Evolutionary conservation across 2,113 vertebrate species (phyloP).

Genomic region (Craseonycteris thonglongyai): DNA sequence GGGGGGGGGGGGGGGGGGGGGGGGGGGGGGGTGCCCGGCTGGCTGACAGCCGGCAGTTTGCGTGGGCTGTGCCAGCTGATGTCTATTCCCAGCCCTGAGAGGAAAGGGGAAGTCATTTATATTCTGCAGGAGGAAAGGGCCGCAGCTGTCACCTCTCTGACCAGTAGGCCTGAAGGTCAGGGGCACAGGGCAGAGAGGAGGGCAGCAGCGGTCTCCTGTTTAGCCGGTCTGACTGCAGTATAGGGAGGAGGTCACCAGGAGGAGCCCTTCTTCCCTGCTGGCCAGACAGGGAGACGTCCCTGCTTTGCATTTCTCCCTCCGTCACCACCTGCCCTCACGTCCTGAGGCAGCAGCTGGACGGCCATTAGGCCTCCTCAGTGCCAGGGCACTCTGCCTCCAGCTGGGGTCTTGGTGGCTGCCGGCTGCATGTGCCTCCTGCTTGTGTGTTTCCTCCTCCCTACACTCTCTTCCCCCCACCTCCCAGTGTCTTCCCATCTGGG

Average conservation of each 20-base stretch:
- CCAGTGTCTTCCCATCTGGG: not conserved
- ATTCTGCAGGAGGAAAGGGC: constrained; percentile 54
- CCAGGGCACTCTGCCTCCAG: constrained; percentile 30
- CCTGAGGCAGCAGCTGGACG: constrained; percentile 61
- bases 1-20: constrained; percentile 61
- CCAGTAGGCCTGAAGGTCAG: not conserved
- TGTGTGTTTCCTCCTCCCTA: not conserved
- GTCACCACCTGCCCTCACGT: constrained; percentile 52
- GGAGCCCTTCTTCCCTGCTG: constrained; percentile 12
- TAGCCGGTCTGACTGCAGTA: not conserved
- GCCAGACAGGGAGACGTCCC: not conserved
- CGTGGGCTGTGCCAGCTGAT: constrained; percentile 73
- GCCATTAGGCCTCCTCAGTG: constrained; percentile 13
- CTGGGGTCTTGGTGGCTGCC: constrained; percentile 26
- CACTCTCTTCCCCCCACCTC: not conserved
- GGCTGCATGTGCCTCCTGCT: not conserved
- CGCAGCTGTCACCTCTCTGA: constrained; percentile 55
- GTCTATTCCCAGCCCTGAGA: constrained; percentile 72
- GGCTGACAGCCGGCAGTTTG: constrained; percentile 71
- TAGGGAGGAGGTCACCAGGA: not conserved
- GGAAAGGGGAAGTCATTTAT: constrained; percentile 66
- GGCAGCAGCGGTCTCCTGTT: not conserved
- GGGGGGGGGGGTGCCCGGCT: constrained; percentile 45
- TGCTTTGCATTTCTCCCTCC: not conserved
- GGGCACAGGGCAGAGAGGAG: not conserved